Evolutionary conservation across 1,140 invertebrate genomes (phyloP).

Genomic region (Cotesia glomerata): DNA sequence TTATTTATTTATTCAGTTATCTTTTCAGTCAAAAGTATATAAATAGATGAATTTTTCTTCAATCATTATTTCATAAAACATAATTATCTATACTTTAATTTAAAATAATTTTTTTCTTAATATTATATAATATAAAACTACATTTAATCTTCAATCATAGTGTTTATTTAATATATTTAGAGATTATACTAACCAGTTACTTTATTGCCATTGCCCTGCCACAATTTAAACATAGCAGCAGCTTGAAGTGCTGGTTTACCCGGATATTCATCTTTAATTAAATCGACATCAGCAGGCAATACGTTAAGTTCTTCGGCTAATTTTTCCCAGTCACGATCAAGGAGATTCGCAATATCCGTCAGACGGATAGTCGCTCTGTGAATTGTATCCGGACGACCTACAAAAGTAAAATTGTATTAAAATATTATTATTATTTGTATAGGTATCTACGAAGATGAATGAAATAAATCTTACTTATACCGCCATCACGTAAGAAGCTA

Average conservation of each 20-base stretch:
- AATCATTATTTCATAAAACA: no score
- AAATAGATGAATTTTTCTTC: no score
- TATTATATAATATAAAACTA: no score
- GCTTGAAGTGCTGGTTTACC: conserved; percentile 88
- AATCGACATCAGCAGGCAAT: conserved; percentile 82
- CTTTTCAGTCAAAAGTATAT: no score
- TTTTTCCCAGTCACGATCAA: conserved; percentile 91
- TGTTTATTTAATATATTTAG: no score
- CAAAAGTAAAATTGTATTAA: conserved; percentile 18
- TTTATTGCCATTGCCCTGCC: conserved; percentile 78
- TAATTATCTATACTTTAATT: no score
- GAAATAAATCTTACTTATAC: conserved; percentile 59
- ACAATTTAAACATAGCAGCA: conserved; percentile 90
- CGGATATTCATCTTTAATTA: conserved; percentile 86
- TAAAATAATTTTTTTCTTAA: no score
- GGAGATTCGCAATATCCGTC: conserved; percentile 88
- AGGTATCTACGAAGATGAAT: not conserved
- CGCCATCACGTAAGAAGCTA: conserved; percentile 67
- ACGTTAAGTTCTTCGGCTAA: conserved; percentile 86
- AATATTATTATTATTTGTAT: not conserved
- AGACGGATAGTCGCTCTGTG: conserved; percentile 81
- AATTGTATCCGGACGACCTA: conserved; percentile 71
- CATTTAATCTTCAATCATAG: no score
- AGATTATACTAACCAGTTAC: conserved; percentile 68
- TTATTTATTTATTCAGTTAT: no score